phyloP scores from a whole-genome alignment of 2,888 invertebrate species.

The Oegoconia quadripuncta region DNA sequence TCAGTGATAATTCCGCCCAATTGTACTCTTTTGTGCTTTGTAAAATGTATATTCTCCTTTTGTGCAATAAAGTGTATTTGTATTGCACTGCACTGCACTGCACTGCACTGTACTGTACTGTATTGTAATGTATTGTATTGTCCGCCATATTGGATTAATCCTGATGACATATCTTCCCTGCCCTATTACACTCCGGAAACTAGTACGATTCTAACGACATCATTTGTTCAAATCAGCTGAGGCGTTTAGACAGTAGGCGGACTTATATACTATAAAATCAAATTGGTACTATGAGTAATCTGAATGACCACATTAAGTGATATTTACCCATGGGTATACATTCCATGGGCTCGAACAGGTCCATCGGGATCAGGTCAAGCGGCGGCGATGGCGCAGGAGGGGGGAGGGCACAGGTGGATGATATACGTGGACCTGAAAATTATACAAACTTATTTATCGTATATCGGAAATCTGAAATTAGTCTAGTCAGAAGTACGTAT shows the following conservation, averaged over 20 bases:
- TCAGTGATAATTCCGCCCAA: too few relatives aligned
- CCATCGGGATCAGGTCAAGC: constrained; percentile 59
- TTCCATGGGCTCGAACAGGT: constrained; percentile 68
- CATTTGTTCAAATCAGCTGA: neutral
- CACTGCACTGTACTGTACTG: too few relatives aligned
- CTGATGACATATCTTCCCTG: too few relatives aligned
- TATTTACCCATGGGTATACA: constrained; percentile 62
- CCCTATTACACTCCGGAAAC: neutral
- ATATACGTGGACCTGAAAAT: constrained; percentile 30
- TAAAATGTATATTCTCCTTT: too few relatives aligned
- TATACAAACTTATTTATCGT: neutral
- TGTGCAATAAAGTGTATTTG: too few relatives aligned
- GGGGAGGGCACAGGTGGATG: constrained; percentile 42
- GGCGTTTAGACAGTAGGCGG: neutral
- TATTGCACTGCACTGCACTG: too few relatives aligned
- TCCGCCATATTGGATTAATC: too few relatives aligned
- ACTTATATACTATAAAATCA: neutral
- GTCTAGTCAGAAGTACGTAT: neutral
- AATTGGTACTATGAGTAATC: too few relatives aligned
- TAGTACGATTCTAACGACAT: neutral
- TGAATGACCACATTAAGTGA: too few relatives aligned
- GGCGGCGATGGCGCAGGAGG: constrained; percentile 60
- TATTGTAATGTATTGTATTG: too few relatives aligned
- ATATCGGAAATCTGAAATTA: neutral
- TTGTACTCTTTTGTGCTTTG: too few relatives aligned